phyloP scores from a whole-genome alignment of 2,113 vertebrate species.

The Calidris pugnax region DNA sequence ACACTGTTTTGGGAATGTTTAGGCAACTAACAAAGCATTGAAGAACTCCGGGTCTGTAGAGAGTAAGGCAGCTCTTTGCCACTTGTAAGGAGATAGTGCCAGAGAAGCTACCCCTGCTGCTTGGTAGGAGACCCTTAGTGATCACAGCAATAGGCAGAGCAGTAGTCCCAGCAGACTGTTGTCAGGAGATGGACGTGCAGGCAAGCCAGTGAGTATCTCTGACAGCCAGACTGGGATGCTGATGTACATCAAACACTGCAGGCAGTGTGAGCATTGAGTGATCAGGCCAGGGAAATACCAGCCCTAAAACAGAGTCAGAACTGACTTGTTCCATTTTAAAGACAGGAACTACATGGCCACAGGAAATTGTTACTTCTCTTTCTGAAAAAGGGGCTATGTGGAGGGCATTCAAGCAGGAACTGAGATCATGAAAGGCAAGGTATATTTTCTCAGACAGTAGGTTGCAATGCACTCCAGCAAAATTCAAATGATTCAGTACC shows the following conservation, averaged over 20 bases:
- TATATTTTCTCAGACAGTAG: neutral
- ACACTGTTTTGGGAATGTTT: neutral
- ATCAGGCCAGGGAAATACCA: neutral
- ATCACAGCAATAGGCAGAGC: neutral
- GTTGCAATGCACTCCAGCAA: neutral
- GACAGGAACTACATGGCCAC: neutral
- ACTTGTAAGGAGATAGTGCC: neutral
- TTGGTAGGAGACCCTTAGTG: neutral
- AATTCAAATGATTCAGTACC: slow-evolving; percentile 27
- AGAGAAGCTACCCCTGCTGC: neutral
- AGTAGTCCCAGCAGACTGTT: neutral
- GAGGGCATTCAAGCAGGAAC: neutral
- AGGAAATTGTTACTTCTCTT: neutral
- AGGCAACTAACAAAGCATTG: neutral
- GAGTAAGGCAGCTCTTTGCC: neutral
- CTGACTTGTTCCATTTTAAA: neutral
- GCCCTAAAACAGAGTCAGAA: neutral
- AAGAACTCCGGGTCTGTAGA: neutral
- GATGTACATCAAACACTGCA: neutral
- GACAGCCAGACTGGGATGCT: neutral
- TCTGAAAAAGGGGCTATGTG: neutral
- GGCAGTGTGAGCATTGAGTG: neutral
- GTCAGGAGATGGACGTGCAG: neutral
- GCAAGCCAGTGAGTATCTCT: neutral
- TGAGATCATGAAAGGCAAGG: neutral